These are phyloP conservation scores for Scylla paramamosain DNA, from an alignment of 1,140 invertebrate species.

Conservation along the genomic window DNA sequence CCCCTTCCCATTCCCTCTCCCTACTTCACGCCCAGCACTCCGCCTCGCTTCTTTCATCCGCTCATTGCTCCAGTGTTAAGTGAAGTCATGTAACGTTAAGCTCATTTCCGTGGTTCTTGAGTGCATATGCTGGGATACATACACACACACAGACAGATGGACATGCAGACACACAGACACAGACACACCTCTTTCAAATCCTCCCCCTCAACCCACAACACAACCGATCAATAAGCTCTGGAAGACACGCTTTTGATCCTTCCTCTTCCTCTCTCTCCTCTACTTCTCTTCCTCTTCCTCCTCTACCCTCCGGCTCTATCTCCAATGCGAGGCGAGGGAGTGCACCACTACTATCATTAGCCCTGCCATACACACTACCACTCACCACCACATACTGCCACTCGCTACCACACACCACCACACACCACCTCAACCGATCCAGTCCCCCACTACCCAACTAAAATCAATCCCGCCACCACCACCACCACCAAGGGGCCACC, in stretches of 20 bases:
- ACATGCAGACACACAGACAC: background rate
- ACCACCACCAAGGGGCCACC: background rate
- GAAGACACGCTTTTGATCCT: background rate
- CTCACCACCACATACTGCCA: background rate
- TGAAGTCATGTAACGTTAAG: background rate
- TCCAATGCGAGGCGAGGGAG: no score
- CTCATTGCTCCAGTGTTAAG: background rate
- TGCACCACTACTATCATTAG: background rate
- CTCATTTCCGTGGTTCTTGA: background rate
- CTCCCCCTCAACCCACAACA: background rate
- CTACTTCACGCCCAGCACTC: background rate
- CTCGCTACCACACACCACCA: background rate
- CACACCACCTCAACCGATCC: background rate
- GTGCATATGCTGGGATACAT: background rate
- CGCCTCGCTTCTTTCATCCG: background rate
- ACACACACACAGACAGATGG: slow-evolving; percentile 34
- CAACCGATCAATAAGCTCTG: background rate
- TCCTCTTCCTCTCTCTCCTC: background rate
- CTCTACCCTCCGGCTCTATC: background rate
- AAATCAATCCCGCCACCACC: background rate
- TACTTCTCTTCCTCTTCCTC: background rate
- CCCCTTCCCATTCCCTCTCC: background rate
- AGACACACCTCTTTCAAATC: background rate
- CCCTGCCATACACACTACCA: background rate
- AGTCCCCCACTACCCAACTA: background rate